These are phyloP conservation scores for Daktulosphaira vitifoliae DNA, from an alignment of 1,140 invertebrate genomes.

Conservation along the genomic window DNA sequence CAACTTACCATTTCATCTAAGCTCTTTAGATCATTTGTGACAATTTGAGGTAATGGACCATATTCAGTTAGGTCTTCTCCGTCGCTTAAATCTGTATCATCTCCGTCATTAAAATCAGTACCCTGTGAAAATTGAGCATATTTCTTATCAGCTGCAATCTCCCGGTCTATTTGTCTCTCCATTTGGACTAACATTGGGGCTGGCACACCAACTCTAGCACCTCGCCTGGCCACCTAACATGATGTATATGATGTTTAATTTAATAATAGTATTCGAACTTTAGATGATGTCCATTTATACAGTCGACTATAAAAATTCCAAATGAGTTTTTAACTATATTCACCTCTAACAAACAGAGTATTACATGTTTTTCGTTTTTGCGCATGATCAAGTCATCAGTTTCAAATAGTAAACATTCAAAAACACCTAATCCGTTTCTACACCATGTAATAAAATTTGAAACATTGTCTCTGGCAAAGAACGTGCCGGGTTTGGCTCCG, in stretches of 20 bases:
- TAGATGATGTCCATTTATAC: background rate
- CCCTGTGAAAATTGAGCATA: slow-evolving; percentile 42
- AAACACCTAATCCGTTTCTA: slow-evolving; percentile 66
- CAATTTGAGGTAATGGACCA: slow-evolving; percentile 73
- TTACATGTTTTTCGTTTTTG: slow-evolving; percentile 94
- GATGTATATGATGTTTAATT: background rate
- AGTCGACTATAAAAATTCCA: no score
- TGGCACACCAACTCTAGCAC: slow-evolving; percentile 72
- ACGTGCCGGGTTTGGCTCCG: slow-evolving; percentile 76
- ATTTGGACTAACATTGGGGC: slow-evolving; percentile 90
- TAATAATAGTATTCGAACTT: no score
- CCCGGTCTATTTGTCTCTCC: slow-evolving; percentile 92
- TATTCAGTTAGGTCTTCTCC: slow-evolving; percentile 65
- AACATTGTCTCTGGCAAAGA: slow-evolving; percentile 93
- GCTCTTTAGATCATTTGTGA: slow-evolving; percentile 87
- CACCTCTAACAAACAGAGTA: slow-evolving; percentile 77
- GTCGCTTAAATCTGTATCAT: slow-evolving; percentile 40
- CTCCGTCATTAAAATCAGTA: slow-evolving; percentile 41
- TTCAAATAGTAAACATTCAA: slow-evolving; percentile 89
- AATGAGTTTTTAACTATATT: background rate
- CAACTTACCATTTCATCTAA: slow-evolving; percentile 90
- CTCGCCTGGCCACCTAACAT: slow-evolving; percentile 58
- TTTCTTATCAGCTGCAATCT: slow-evolving; percentile 65
- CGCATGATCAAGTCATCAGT: slow-evolving; percentile 90
- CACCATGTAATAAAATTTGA: slow-evolving; percentile 93